Base-by-base conservation (phyloP, 2,888 invertebrate genomes). In the Apocheima hispidaria region DNA sequence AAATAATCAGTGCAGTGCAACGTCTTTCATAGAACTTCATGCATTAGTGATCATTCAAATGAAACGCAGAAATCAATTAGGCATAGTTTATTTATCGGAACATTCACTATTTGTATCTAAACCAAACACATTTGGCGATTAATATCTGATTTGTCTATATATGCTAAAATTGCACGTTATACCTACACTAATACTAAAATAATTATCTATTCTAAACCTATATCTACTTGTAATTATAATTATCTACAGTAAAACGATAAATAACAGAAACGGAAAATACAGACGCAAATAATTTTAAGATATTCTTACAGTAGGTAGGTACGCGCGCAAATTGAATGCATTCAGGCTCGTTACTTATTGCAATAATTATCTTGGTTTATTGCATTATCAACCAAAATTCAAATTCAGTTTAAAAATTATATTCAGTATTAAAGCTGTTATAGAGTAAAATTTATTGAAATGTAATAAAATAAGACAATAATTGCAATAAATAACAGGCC, bases 151-250 rank as follows among this genome's bases (percentile, higher is more conserved):
- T 76, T 76, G 68, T 80, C 82, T 88, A 90, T 57, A 62, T 43
- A 76, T 71, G 69, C 89, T 91, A 90, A 89, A 83, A 92, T 92
- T 92, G 92, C 92, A 92, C 92, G 82, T 84, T 85, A 86, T 84
- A 81, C 74, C 81, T 65, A 26, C 26, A 26, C 26, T 26, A 26
- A 26, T 68, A 44, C 57, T 63, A 64, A 33, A 66, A 71, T 72
- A 72, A 74, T 63, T 75, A 71, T 67, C 70, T 72, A 63, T 57
- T 70, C 16, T 60, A 70, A 69, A 56, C 61, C 72, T 48, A 63
- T 51, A 65, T 58, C 62, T 40, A 58, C 28, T 58, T 60, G 43
- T 57, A 57, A 63, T 69, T 72, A 72, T 70, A 60, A 70, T 73
- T 50, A 50, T 41, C 68, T 67, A 71, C 65, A 82, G 80, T 80